Percentiles rank a stretch among this genome's conserved stretches.
These are phyloP conservation scores for Horisme vitalbata DNA, from an alignment of 2,888 invertebrate species.

Conservation along the genomic window DNA sequence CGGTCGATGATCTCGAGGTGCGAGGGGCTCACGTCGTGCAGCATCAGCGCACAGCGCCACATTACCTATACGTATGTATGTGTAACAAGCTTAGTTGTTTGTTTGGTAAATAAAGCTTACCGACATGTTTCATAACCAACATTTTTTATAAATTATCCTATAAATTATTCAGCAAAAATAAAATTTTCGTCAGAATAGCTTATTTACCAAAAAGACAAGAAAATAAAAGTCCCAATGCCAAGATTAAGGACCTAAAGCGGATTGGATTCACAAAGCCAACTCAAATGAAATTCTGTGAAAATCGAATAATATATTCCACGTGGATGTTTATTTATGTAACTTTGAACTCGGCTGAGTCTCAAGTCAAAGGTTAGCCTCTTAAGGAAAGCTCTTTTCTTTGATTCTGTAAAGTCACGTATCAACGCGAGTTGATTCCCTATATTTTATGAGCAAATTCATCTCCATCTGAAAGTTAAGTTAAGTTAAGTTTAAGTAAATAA, in stretches of 20 bases:
- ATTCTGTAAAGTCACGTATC: conserved; percentile 2
- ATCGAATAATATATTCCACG: conserved; percentile 19
- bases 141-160: no score
- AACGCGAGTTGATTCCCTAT: neutral
- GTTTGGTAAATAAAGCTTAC: no score
- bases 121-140: no score
- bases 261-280: conserved; percentile 12
- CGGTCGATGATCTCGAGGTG: no score
- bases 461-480: no score
- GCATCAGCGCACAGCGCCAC: no score
- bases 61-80: no score
- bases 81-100: no score
- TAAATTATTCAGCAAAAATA: no score
- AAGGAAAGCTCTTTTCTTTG: neutral
- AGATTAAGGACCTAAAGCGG: conserved; percentile 14
- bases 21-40: no score
- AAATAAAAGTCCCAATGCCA: conserved; percentile 5
- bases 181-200: no score
- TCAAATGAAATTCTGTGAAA: conserved; percentile 14
- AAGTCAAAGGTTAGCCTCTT: neutral
- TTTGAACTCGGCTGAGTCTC: conserved; percentile 12
- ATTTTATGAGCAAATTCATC: neutral
- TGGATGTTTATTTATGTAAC: conserved; percentile 12
- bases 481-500: no score
- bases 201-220: conserved; percentile 2